Evolutionary conservation across 2,113 vertebrate species (phyloP).

Genomic region (Gasterosteus nipponicus): DNA sequence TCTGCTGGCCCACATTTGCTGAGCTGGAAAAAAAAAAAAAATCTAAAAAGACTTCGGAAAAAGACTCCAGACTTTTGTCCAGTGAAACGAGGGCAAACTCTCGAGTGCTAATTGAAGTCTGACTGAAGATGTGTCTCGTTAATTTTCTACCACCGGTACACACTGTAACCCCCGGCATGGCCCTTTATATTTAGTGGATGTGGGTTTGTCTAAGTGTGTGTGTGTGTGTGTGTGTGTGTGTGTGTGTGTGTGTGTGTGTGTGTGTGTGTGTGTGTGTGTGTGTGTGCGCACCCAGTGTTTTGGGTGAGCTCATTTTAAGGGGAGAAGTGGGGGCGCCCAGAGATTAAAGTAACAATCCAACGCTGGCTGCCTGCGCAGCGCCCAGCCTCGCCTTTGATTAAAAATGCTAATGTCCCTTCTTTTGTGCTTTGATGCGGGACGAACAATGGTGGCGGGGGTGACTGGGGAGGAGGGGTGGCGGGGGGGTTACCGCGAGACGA

Average conservation of each 20-base stretch:
- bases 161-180: conserved; percentile 43
- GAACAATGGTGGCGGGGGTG: conserved; percentile 82
- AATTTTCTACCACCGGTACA: conserved; percentile 66
- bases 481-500: conserved; percentile 61
- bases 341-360: conserved; percentile 82
- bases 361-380: conserved; percentile 79
- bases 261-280: conserved; percentile 10
- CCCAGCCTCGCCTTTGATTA: conserved; percentile 87
- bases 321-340: conserved; percentile 44
- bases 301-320: conserved; percentile 49
- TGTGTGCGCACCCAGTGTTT: conserved; percentile 40
- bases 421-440: conserved; percentile 90
- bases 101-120: conserved; percentile 72
- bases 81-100: conserved; percentile 60
- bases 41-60: conserved; percentile 16
- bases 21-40: conserved; percentile 40
- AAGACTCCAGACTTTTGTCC: conserved; percentile 61
- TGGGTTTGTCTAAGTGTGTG: conserved; percentile 38
- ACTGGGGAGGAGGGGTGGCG: neutral
- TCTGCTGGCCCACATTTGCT: conserved; percentile 55
- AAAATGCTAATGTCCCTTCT: conserved; percentile 90
- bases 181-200: conserved; percentile 37
- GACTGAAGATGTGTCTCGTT: conserved; percentile 71
- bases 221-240: conserved; percentile 17
- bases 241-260: conserved; percentile 24